Evolutionary conservation across 2,113 vertebrate species (phyloP), one percentile per base, ranked within the genome.

Genomic region (Callocephalon fimbriatum): DNA sequence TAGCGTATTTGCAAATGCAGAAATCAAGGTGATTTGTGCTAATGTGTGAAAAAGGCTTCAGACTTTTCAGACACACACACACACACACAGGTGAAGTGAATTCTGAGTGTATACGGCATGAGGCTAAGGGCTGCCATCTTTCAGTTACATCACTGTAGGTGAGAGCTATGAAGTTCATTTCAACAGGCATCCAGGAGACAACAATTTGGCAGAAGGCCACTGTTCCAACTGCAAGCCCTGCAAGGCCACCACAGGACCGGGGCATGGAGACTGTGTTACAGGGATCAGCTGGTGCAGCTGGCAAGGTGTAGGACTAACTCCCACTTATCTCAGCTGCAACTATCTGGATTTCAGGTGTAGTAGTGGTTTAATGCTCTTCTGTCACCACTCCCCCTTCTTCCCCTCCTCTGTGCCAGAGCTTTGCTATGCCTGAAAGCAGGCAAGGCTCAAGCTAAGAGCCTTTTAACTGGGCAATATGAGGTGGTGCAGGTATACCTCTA

Each of bases 261-360:
- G 21, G 11, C 61, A 66, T 2, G 12, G 8, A 61, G 61, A 20
- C 17, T 12, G 19, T 0, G 0, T 10, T 18, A 10, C 38, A n/a
- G 29, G 15, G 15, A 84, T 37, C 15, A 45, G 67, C 16, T 0
- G 0, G 37, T 1, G 0, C 16, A 53, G 38, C 10, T 18, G 27
- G 44, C 0, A 0, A 27, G 27, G 32, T 1, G 1, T 12, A 47
- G 25, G n/a, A 50, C 20, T 25, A 47, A n/a, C 20, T 77, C 45
- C n/a, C 19, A 27, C n/a, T 2, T 7, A 71, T 27, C 40, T 37
- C 45, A 22, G 5, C 3, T 3, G 48, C 56, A 72, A 61, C n/a
- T 11, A 12, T 0, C 3, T 15, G 58, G 66, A 40, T 61, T 45
- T 0, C 0, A 66, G 78, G 14, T 4, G 0, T 1, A 0, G 10